Conservation (phyloP, 2,797 vertebrate species). For the Spheniscus humboldti region DNA sequence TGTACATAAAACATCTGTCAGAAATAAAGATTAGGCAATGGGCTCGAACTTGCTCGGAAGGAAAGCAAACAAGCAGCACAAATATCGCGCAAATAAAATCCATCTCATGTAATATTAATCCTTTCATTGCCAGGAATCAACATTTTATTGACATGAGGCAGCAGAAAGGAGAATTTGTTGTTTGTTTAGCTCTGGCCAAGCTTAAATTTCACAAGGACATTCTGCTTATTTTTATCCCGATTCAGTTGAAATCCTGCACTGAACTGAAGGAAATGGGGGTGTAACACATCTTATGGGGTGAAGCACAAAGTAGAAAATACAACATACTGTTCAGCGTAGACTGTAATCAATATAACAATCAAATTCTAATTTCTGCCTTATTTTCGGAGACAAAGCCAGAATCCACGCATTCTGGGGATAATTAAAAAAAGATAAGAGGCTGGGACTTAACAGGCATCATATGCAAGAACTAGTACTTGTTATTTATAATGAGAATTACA, state of each 20-base stretch:
- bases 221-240: background rate
- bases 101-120: background rate
- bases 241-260: background rate
- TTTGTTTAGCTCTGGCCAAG: background rate
- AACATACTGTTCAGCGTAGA: accelerated
- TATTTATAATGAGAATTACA: background rate
- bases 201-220: background rate
- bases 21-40: constrained; percentile 48
- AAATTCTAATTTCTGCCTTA: background rate
- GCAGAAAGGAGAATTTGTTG: background rate
- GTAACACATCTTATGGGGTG: background rate
- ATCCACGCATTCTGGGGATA: background rate
- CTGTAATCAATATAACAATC: background rate
- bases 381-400: background rate
- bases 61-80: constrained; percentile 26
- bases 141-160: background rate
- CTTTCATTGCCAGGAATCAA: background rate
- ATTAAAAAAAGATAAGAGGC: background rate
- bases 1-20: constrained; percentile 58
- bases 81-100: background rate
- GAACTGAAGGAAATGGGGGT: background rate
- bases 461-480: background rate
- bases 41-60: background rate
- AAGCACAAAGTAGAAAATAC: background rate
- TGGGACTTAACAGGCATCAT: background rate